phyloP scores from a whole-genome alignment of 2,113 vertebrate species.

The Mirounga angustirostris region DNA sequence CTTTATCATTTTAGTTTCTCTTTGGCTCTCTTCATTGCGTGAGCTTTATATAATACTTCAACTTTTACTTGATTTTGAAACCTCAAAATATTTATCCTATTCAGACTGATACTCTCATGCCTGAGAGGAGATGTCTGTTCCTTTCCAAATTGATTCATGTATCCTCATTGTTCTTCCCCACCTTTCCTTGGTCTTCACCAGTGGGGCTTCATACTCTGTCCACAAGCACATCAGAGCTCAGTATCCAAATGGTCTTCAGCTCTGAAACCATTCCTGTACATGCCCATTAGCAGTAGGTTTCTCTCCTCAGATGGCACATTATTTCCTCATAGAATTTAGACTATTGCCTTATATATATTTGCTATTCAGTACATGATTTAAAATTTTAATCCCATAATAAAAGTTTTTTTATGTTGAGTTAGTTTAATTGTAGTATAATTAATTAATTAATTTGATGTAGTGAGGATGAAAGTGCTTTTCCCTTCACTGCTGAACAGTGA shows the following conservation, averaged over 20 bases:
- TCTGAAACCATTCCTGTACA: background rate
- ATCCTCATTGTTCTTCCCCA: background rate
- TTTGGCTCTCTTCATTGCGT: background rate
- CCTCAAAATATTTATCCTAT: background rate
- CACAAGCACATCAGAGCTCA: background rate
- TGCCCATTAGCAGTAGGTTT: background rate
- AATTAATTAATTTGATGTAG: background rate
- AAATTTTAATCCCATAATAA: background rate
- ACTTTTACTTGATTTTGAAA: constrained; percentile 1
- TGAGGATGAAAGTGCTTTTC: background rate
- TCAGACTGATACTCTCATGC: background rate
- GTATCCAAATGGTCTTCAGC: background rate
- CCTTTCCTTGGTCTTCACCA: background rate
- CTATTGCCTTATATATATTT: background rate
- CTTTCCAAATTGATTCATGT: background rate
- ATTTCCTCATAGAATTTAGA: background rate
- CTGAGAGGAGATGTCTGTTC: background rate
- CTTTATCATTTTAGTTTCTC: background rate
- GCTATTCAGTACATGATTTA: background rate
- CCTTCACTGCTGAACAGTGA: background rate
- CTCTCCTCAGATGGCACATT: background rate
- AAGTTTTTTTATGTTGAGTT: background rate
- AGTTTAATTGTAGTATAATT: background rate
- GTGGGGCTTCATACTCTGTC: background rate
- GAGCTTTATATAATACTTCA: background rate